Evolutionary conservation across 2,113 vertebrate genomes (phyloP).

Genomic region (Malurus elegans): DNA sequence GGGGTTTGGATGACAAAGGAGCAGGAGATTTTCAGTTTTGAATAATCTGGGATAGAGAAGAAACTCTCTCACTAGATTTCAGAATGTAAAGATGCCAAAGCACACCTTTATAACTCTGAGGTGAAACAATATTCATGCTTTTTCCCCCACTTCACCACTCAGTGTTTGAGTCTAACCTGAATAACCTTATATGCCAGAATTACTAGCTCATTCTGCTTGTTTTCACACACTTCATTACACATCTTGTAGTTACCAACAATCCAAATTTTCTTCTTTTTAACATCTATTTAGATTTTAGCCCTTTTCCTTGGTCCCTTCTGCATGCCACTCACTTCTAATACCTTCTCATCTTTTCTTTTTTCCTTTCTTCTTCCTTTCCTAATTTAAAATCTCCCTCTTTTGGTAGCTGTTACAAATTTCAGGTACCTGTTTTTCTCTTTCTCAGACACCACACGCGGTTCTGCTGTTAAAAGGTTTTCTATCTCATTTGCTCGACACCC

Average conservation of each 20-base stretch:
- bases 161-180: slow-evolving; percentile 32
- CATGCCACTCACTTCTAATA: slow-evolving; percentile 77
- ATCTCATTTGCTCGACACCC: slow-evolving; percentile 97
- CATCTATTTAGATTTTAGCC: slow-evolving; percentile 61
- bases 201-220: slow-evolving; percentile 68
- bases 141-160: neutral
- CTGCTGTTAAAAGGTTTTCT: slow-evolving; percentile 97
- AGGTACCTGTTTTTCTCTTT: slow-evolving; percentile 96
- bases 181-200: slow-evolving; percentile 61
- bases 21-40: slow-evolving; percentile 15
- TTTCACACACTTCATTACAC: slow-evolving; percentile 68
- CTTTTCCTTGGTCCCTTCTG: slow-evolving; percentile 67
- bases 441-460: slow-evolving; percentile 92
- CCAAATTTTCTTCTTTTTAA: slow-evolving; percentile 70
- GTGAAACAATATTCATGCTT: slow-evolving; percentile 40
- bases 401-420: slow-evolving; percentile 88
- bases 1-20: slow-evolving; percentile 13
- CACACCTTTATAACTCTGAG: slow-evolving; percentile 31
- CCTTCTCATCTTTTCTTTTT: slow-evolving; percentile 55
- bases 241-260: slow-evolving; percentile 60
- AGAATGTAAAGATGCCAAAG: neutral
- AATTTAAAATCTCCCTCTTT: slow-evolving; percentile 76
- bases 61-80: slow-evolving; percentile 1
- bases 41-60: neutral
- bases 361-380: slow-evolving; percentile 65